Base-by-base conservation (phyloP, 2,113 vertebrate genomes). In the Carassius auratus region DNA sequence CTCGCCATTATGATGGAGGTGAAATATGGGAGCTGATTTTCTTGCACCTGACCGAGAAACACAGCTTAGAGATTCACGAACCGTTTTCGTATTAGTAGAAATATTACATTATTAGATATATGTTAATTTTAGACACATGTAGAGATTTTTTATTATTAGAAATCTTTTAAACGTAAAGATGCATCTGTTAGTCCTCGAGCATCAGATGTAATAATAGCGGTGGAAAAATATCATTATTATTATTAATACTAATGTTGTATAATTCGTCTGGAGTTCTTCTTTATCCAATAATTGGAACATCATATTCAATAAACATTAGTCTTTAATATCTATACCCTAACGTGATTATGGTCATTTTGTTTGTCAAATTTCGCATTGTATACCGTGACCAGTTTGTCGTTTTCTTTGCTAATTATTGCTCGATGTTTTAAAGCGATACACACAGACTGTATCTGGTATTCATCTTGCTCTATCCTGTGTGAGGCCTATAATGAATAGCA, bases 21-120 rank as follows among this genome's bases (percentile, higher is more conserved):
- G 52, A 84, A 86, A 73, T 59, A 59, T 71, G 79, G 80, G 76
- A 76, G 76, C 57, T 69, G 45, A 62, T 73, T 23, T 26, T 57
- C n/a, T 66, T 76, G 85, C 89, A 90, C 87, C 87, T 90, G 89
- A 87, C 71, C 76, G 48, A 84, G 9, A 84, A 36, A 45, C 52
- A n/a, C 8, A 19, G 55, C 2, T 33, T 13, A 50, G 52, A 6
- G 9, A 73, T 73, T 33, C 5, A 14, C 19, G 33, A 33, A 8
- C 1, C 6, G 9, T 62, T 19, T 21, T 79, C 8, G 19, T 78
- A 13, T 14, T n/a, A 59, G 13, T 38, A n/a, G 3, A 26, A 26
- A 38, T 8, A 12, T 12, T 12, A 0, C 30, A 3, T 30, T 15
- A 4, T 55, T 76, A 1, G 5, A 76, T 52, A 36, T 3, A 13